Percentiles rank a stretch among this genome's conserved stretches.
Evolutionary conservation across 2,888 invertebrate genomes (phyloP).

Genomic region (Acheta domesticus): DNA sequence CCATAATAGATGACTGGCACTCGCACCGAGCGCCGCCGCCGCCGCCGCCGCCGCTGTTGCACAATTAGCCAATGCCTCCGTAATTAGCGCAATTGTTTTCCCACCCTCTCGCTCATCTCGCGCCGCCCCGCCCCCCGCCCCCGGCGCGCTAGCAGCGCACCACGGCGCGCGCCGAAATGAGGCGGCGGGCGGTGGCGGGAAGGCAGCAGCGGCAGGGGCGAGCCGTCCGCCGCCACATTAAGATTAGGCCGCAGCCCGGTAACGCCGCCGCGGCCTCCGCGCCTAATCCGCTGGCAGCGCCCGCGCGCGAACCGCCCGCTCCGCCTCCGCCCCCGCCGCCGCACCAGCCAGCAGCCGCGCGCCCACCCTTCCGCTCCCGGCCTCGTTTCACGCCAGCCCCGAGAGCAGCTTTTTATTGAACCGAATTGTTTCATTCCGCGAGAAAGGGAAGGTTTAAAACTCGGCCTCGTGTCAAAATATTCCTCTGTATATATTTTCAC

Average conservation of each 20-base stretch:
- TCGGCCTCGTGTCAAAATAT: neutral
- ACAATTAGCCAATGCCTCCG: slow-evolving; percentile 18
- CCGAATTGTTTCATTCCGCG: neutral
- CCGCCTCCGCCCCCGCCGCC: too few species aligned
- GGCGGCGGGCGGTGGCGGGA: neutral
- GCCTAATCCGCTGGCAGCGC: neutral
- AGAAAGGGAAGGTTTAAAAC: neutral
- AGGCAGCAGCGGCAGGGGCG: neutral
- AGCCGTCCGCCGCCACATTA: neutral
- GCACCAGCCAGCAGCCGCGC: neutral
- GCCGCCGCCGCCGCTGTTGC: neutral
- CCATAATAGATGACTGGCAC: slow-evolving; percentile 18
- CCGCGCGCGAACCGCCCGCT: neutral
- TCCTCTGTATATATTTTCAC: slow-evolving; percentile 7
- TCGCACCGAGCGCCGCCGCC: neutral
- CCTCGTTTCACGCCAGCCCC: neutral
- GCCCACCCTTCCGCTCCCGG: neutral
- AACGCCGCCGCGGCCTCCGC: neutral
- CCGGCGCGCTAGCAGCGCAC: too few species aligned
- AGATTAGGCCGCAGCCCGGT: neutral
- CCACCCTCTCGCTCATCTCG: slow-evolving; percentile 9
- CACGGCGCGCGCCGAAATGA: neutral
- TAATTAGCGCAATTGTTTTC: slow-evolving; percentile 18
- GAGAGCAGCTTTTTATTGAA: neutral
- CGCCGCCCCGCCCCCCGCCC: too few species aligned